A percentile compares a stretch with the other conserved stretches of the same genome.
These are phyloP conservation scores for Quadroppia sp. DNA, from an alignment of 2,888 invertebrate species.

Conservation along the genomic window DNA sequence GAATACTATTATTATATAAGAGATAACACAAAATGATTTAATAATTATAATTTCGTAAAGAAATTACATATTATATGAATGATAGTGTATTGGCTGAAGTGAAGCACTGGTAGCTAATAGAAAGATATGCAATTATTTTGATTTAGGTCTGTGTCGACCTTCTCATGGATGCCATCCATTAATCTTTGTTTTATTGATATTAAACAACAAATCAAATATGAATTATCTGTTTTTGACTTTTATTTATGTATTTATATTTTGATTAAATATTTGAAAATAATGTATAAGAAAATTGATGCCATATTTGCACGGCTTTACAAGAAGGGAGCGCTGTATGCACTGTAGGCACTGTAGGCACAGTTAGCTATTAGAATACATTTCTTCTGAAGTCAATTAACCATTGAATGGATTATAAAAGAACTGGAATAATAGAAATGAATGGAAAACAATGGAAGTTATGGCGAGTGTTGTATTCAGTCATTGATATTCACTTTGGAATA, in stretches of 20 bases:
- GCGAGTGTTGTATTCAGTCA: not conserved
- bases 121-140: slow-evolving; percentile 10
- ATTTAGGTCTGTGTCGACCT: slow-evolving; percentile 21
- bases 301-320: not conserved
- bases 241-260: too few relatives aligned
- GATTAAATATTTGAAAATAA: too few relatives aligned
- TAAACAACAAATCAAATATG: not conserved
- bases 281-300: too few relatives aligned
- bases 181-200: slow-evolving; percentile 25
- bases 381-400: slow-evolving; percentile 11
- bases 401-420: not conserved
- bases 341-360: not conserved
- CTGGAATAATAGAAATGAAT: too few relatives aligned
- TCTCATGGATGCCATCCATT: not conserved
- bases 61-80: not conserved
- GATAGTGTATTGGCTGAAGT: not conserved
- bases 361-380: not conserved
- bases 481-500: slow-evolving; percentile 12
- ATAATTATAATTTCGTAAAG: slow-evolving; percentile 4
- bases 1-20: not conserved
- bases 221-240: too few relatives aligned
- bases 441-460: not conserved
- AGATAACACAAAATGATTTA: not conserved
- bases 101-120: not conserved
- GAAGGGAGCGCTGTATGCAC: slow-evolving; percentile 6